Percentiles rank a stretch among this genome's conserved stretches.
phyloP scores from a whole-genome alignment of 2,113 vertebrate genomes.

The Ellobius talpinus region DNA sequence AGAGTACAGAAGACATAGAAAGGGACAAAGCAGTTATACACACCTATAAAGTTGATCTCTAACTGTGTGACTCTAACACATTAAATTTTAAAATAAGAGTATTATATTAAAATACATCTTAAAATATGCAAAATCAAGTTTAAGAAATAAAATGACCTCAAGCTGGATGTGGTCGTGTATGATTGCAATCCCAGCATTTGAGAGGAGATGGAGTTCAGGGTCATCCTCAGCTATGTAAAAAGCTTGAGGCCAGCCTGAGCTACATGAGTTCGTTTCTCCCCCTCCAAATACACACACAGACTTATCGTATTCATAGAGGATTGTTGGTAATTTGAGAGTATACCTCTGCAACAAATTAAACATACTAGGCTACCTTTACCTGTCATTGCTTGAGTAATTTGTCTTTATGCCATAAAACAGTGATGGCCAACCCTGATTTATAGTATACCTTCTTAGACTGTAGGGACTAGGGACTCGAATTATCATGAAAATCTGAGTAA shows the following conservation, averaged over 20 bases:
- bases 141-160: background rate
- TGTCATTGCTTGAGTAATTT: background rate
- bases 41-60: background rate
- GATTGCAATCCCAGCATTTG: background rate
- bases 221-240: background rate
- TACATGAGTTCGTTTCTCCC: background rate
- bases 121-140: background rate
- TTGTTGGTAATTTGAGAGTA: conserved; percentile 28
- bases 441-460: background rate
- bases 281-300: background rate
- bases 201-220: too few relatives aligned
- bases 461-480: background rate
- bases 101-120: conserved; percentile 29
- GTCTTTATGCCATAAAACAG: background rate
- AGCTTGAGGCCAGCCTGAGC: background rate
- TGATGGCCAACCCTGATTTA: background rate
- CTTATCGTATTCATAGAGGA: background rate
- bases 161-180: background rate
- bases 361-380: conserved; percentile 50
- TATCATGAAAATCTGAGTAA: conserved; percentile 28
- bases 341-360: conserved; percentile 13
- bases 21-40: background rate
- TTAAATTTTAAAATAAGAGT: conserved; percentile 42
- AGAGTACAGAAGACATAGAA: conserved; percentile 7
- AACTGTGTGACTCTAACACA: background rate